Evolutionary conservation across 2,113 vertebrate species (phyloP).

Genomic region (Poeciliopsis retropinna): DNA sequence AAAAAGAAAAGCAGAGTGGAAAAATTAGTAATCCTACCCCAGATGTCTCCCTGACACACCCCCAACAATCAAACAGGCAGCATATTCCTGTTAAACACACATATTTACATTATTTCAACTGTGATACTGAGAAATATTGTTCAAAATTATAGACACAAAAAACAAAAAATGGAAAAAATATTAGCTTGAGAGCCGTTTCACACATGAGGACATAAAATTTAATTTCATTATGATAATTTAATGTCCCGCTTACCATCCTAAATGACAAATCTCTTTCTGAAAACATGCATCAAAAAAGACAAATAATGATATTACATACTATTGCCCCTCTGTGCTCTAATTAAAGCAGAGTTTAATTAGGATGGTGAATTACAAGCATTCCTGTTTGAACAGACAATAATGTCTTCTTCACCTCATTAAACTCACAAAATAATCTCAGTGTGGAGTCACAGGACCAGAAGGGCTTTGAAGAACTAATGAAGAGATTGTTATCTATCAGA

Average conservation of each 20-base stretch:
- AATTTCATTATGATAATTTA: background rate
- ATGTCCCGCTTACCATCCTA: background rate
- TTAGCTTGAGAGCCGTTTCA: too few species aligned
- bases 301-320: background rate
- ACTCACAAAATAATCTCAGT: background rate
- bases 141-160: background rate
- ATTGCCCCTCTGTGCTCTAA: background rate
- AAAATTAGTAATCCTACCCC: background rate
- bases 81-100: too few species aligned
- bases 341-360: background rate
- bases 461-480: conserved; percentile 18
- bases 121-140: background rate
- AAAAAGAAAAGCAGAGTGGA: background rate
- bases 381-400: conserved; percentile 4
- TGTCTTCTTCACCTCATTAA: conserved; percentile 3
- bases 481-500: conserved; percentile 22
- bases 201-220: background rate
- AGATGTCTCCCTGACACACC: background rate
- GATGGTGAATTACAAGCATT: background rate
- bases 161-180: too few species aligned
- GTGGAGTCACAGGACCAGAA: conserved; percentile 2
- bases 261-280: too few species aligned
- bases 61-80: too few species aligned
- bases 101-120: too few species aligned
- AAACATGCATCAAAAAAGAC: background rate